A percentile compares a stretch with the other conserved stretches of the same genome.
Evolutionary conservation across 2,888 invertebrate genomes (phyloP).

Genomic region (Cosmorhoe ocellata): DNA sequence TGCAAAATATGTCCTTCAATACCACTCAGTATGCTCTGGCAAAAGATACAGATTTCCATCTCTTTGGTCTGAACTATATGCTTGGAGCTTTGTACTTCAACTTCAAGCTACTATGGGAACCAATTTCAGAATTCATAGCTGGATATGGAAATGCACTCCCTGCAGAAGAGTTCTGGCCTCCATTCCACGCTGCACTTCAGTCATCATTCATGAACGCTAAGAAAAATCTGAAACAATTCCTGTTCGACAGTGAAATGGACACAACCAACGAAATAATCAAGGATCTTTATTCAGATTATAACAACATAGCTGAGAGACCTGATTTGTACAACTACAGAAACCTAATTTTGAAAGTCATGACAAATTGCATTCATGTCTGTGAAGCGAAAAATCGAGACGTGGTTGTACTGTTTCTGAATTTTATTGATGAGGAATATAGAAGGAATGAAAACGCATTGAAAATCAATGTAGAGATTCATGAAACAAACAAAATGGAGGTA

Average conservation of each 20-base stretch:
- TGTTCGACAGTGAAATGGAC: conserved; percentile 64
- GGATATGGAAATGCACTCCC: conserved; percentile 86
- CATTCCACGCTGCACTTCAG: conserved; percentile 84
- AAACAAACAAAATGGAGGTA: conserved; percentile 62
- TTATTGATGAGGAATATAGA: conserved; percentile 85
- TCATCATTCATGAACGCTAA: conserved; percentile 74
- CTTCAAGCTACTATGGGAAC: conserved; percentile 95
- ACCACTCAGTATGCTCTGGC: conserved; percentile 82
- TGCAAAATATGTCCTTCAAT: conserved; percentile 88
- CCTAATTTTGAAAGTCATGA: conserved; percentile 91
- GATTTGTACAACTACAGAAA: conserved; percentile 90
- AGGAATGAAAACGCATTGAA: conserved; percentile 64
- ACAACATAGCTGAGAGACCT: conserved; percentile 80
- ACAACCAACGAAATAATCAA: conserved; percentile 53
- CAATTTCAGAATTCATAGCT: conserved; percentile 88
- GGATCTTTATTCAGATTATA: conserved; percentile 62
- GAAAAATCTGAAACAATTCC: conserved; percentile 56
- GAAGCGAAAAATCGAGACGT: conserved; percentile 92
- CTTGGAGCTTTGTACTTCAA: conserved; percentile 92
- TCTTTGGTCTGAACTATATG: conserved; percentile 89
- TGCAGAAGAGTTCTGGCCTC: conserved; percentile 87
- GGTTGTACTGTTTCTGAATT: conserved; percentile 89
- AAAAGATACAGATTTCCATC: conserved; percentile 81
- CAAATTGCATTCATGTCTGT: conserved; percentile 87
- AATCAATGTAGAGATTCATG: conserved; percentile 84